Base-by-base conservation (phyloP, 2,797 vertebrate species). In the Dendrocincla tyrannina region DNA sequence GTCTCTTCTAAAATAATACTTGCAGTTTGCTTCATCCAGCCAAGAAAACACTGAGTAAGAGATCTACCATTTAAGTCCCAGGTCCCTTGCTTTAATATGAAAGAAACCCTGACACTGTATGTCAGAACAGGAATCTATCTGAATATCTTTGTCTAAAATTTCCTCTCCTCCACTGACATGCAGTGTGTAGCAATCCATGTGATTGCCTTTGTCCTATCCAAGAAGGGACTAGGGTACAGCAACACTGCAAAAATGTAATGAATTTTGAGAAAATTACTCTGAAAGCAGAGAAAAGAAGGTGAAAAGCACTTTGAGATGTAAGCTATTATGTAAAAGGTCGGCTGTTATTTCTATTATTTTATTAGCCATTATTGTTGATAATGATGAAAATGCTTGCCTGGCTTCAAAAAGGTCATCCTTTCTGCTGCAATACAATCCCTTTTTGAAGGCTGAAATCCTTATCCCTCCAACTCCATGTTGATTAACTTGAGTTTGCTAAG, bases 301-400 rank as follows among this genome's bases (percentile, higher is more conserved):
- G 55, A 79, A 95, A 84, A 94, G 55, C 73, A 63, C 55, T 85
- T 68, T 1, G 15, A 85, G 73, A 78, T 76, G 44, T 42, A 73
- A 79, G 83, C 44, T 85, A 16, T 86, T 93, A 76, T 1, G 0
- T 79, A 86, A 94, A 92, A 94, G 53, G 55, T 74, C 11, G 0
- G 32, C 33, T 56, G 30, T 73, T 94, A 75, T 47, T 92, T 70
- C 83, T 83, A 63, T 69, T 86, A 52, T 30, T 94, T 93, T 91
- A 84, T 90, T 94, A 90, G 83, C 59, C 69, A 63, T 94, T 91
- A 73, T 52, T 94, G 62, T 73, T 86, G 76, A 73, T 95, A 92
- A 89, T 49, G 52, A 90, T 63, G 42, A 87, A 91, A 96, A 90
- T 70, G 52, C 41, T 80, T 41, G 58, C 52, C 66, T 64, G 42